Percentiles rank a stretch among this genome's conserved stretches.
Evolutionary conservation across 2,888 invertebrate genomes (phyloP).

Genomic region (Flexamia atlantica): DNA sequence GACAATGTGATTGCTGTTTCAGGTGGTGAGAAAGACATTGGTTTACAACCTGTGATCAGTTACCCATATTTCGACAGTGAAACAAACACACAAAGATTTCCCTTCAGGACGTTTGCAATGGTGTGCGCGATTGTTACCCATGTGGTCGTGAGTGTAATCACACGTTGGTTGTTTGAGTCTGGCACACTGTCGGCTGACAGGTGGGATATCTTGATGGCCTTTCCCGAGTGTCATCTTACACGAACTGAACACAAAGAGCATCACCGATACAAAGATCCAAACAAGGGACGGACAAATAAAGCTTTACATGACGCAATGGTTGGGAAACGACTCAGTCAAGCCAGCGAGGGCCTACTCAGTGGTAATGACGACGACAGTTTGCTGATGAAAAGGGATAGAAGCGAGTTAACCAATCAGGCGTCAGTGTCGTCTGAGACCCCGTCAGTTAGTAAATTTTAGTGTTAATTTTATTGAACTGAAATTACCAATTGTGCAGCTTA

Average conservation of each 20-base stretch:
- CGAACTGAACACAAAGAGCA: slow-evolving; percentile 60
- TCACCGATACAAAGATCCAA: slow-evolving; percentile 54
- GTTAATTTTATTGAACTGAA: neutral
- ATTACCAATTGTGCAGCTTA: slow-evolving; percentile 29
- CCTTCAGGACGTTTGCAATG: slow-evolving; percentile 83
- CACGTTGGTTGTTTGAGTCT: slow-evolving; percentile 76
- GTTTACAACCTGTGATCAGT: slow-evolving; percentile 77
- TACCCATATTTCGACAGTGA: slow-evolving; percentile 77
- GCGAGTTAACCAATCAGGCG: slow-evolving; percentile 59
- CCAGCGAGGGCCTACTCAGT: slow-evolving; percentile 60
- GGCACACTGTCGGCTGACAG: slow-evolving; percentile 74
- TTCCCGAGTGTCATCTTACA: slow-evolving; percentile 63
- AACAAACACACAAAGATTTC: slow-evolving; percentile 79
- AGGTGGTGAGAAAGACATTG: slow-evolving; percentile 80
- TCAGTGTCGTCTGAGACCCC: slow-evolving; percentile 63
- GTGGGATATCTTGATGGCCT: slow-evolving; percentile 66
- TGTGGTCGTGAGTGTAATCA: slow-evolving; percentile 76
- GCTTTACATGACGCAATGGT: slow-evolving; percentile 63
- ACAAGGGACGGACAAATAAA: slow-evolving; percentile 63
- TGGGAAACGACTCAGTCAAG: slow-evolving; percentile 63
- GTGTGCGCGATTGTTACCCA: slow-evolving; percentile 77
- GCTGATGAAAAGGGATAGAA: slow-evolving; percentile 60
- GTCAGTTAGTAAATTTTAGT: slow-evolving; percentile 61
- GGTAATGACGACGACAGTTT: slow-evolving; percentile 60
- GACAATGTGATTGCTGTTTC: too few relatives aligned